A percentile compares a stretch with the other conserved stretches of the same genome.
Evolutionary conservation across 1,140 invertebrate species (phyloP).

Genomic region (Oreohelix idahoensis): DNA sequence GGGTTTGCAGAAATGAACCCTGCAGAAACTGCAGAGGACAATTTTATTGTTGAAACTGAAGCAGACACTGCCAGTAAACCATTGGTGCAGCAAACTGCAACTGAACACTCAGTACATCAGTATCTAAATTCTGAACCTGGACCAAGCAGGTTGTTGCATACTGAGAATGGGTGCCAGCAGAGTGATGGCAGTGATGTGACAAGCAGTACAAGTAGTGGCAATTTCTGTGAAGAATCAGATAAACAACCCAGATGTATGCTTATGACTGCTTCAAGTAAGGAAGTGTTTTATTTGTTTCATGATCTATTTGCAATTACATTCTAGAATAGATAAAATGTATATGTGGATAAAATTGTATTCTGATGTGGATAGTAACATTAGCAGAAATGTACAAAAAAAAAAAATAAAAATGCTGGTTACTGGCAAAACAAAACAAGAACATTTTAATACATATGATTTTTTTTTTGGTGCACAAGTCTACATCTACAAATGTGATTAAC

Average conservation of each 20-base stretch:
- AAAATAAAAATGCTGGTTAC: no score
- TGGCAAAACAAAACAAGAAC: no score
- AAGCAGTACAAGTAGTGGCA: not conserved
- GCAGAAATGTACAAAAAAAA: no score
- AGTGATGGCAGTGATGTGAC: not conserved
- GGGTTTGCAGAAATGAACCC: not conserved
- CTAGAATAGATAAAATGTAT: no score
- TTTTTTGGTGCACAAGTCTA: no score
- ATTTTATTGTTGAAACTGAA: not conserved
- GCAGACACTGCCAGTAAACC: not conserved
- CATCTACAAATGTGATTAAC: no score
- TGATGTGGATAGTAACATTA: no score
- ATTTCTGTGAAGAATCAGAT: not conserved
- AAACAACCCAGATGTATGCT: constrained; percentile 15
- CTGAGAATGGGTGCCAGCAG: no score
- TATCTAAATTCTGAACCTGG: not conserved
- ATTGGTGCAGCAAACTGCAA: not conserved
- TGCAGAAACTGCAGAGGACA: not conserved
- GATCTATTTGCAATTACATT: not conserved
- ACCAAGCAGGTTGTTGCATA: not conserved
- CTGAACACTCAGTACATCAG: not conserved
- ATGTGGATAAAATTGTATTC: no score
- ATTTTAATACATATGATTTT: no score
- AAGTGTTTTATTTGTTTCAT: not conserved
- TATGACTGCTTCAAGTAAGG: constrained; percentile 10